Conservation (phyloP, 2,113 vertebrate genomes). For the Athene noctua region DNA sequence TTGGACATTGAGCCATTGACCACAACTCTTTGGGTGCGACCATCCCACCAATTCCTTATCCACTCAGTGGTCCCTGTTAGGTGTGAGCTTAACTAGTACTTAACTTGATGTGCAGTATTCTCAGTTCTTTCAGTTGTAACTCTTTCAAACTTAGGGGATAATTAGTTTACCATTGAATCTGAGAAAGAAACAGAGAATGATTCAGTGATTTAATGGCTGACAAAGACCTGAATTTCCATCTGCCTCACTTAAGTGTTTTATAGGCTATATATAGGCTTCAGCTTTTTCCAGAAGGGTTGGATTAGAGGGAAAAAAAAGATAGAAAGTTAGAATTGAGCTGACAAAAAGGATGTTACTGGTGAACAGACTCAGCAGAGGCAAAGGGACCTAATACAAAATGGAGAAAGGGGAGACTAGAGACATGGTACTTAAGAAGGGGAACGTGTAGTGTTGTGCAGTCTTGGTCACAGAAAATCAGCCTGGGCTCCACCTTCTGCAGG, state of each 20-base stretch:
- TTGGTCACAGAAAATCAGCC: background rate
- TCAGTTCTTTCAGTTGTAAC: background rate
- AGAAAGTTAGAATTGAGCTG: background rate
- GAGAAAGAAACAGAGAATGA: background rate
- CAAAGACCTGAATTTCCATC: conserved; percentile 42
- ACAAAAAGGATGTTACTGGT: background rate
- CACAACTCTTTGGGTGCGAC: too few species aligned
- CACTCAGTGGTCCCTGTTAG: background rate
- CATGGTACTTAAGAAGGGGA: background rate
- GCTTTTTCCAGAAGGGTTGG: conserved; percentile 26
- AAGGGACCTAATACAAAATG: background rate
- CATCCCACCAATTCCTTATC: too few species aligned
- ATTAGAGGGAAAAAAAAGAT: background rate
- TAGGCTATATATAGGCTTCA: conserved; percentile 42
- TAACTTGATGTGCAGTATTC: background rate
- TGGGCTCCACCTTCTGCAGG: accelerated
- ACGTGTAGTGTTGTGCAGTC: accelerated
- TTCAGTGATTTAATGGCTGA: conserved; percentile 1
- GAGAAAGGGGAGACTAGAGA: background rate
- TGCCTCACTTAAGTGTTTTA: conserved; percentile 34
- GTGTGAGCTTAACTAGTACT: background rate
- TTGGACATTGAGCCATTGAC: too few species aligned
- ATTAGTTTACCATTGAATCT: background rate
- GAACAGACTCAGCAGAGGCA: background rate
- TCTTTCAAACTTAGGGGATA: background rate